Evolutionary conservation across 2,113 vertebrate species (phyloP).

Genomic region (Colossoma macropomum): DNA sequence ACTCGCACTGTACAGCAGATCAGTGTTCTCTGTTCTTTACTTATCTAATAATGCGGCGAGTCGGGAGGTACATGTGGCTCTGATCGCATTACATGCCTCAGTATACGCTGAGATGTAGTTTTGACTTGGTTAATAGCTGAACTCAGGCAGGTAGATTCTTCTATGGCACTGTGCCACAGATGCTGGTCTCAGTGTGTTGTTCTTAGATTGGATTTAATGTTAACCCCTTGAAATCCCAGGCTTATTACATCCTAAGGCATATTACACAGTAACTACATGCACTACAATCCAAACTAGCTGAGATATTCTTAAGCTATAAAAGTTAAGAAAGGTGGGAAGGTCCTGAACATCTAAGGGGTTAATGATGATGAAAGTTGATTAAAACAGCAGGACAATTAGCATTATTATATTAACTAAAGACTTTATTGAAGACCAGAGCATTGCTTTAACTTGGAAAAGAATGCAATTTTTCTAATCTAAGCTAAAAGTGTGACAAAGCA

Average conservation of each 20-base stretch:
- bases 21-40: background rate
- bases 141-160: background rate
- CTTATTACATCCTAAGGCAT: background rate
- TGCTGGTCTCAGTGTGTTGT: background rate
- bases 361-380: background rate
- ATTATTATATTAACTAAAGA: background rate
- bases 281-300: background rate
- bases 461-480: too few relatives aligned
- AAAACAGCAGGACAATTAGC: background rate
- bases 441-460: background rate
- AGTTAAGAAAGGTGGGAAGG: background rate
- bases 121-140: slow-evolving; percentile 8
- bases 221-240: background rate
- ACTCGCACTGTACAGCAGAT: background rate
- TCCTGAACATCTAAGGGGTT: background rate
- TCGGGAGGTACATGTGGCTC: background rate
- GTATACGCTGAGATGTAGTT: background rate
- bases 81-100: background rate
- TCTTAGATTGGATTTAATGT: background rate
- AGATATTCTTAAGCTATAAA: background rate
- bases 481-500: background rate
- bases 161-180: background rate
- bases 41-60: background rate
- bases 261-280: background rate
- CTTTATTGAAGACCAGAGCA: background rate